These are phyloP conservation scores for Zygaena filipendulae DNA, from an alignment of 2,888 invertebrate species.

Conservation along the genomic window DNA sequence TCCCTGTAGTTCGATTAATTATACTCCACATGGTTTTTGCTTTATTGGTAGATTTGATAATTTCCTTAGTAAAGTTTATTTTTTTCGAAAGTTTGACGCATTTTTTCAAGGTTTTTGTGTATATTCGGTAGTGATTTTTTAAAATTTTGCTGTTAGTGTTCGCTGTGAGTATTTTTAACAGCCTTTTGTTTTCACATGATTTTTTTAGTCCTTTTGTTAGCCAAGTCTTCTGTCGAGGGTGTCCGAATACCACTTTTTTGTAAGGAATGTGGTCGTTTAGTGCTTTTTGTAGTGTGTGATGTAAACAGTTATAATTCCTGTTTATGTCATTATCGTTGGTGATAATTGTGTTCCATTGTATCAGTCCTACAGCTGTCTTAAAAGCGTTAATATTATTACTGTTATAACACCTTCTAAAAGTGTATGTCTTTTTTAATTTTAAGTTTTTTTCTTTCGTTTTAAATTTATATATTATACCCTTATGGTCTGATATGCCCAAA, in stretches of 20 bases:
- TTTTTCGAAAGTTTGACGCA: constrained; percentile 2
- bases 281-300: not conserved
- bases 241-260: not conserved
- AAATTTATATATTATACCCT: not conserved
- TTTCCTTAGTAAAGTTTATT: not conserved
- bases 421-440: not conserved
- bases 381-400: constrained; percentile 1
- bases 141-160: not conserved
- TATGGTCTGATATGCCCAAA: too few species aligned
- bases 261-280: not conserved
- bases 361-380: not conserved
- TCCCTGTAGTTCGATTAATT: too few species aligned
- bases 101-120: constrained; percentile 2
- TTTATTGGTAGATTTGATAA: not conserved
- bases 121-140: not conserved
- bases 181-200: constrained; percentile 4
- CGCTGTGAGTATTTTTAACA: not conserved
- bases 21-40: too few species aligned
- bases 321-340: not conserved
- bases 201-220: constrained; percentile 3
- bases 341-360: not conserved
- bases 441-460: not conserved
- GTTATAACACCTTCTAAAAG: too few species aligned
- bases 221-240: not conserved
- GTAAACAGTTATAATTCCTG: not conserved